phyloP scores from a whole-genome alignment of 2,113 vertebrate species.

The Pelmatolapia mariae region DNA sequence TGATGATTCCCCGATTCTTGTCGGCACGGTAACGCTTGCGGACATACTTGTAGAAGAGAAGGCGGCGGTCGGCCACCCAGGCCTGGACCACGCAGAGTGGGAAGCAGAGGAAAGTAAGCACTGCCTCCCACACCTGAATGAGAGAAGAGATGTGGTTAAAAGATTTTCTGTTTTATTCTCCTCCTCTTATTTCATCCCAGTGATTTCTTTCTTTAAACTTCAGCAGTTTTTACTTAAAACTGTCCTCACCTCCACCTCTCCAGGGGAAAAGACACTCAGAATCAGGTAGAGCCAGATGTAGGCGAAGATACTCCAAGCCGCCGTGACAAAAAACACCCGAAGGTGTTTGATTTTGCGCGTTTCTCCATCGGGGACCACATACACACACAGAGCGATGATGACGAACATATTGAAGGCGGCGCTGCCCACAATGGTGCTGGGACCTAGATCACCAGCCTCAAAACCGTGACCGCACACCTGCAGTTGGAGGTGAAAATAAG shows the following conservation, averaged over 20 bases:
- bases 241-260: constrained; percentile 71
- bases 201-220: background rate
- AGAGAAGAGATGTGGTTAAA: background rate
- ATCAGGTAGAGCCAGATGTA: constrained; percentile 85
- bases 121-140: constrained; percentile 76
- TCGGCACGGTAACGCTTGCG: constrained; percentile 77
- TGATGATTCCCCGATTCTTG: constrained; percentile 75
- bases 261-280: constrained; percentile 74
- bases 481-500: background rate
- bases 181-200: background rate
- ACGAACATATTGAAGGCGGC: constrained; percentile 85
- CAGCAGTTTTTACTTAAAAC: background rate
- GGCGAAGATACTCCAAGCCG: constrained; percentile 80
- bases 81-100: constrained; percentile 79
- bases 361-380: constrained; percentile 79
- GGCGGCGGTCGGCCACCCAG: constrained; percentile 79
- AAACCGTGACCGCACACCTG: constrained; percentile 79
- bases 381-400: constrained; percentile 81
- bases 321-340: constrained; percentile 80
- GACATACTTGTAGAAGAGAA: constrained; percentile 79
- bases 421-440: constrained; percentile 82
- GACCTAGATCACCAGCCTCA: constrained; percentile 73
- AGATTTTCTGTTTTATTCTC: background rate
- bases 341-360: constrained; percentile 79
- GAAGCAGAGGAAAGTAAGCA: constrained; percentile 77